These are phyloP conservation scores for Gasterosteus nipponicus DNA, from an alignment of 2,113 vertebrate genomes.

Conservation along the genomic window DNA sequence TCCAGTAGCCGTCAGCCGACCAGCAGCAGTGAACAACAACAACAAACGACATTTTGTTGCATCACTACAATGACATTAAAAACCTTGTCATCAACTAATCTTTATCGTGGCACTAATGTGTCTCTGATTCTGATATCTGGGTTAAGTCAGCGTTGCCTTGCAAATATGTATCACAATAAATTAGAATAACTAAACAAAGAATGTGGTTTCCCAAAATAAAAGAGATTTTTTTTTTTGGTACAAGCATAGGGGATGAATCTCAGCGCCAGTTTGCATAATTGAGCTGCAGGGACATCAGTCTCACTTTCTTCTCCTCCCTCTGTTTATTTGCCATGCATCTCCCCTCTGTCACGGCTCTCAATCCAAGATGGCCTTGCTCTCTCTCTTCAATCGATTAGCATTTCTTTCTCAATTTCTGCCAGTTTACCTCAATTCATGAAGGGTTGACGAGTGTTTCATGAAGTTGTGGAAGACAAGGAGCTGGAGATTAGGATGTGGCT, in stretches of 20 bases:
- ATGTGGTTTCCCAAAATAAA: not conserved
- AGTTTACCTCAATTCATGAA: not conserved
- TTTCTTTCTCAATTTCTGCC: conserved; percentile 7
- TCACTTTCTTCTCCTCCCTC: not conserved
- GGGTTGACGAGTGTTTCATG: not conserved
- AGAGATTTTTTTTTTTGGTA: not conserved
- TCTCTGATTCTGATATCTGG: too few species aligned
- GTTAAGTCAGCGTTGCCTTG: not conserved
- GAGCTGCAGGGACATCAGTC: conserved; percentile 11
- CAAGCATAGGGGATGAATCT: conserved; percentile 3
- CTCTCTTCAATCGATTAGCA: not conserved
- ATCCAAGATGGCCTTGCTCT: not conserved
- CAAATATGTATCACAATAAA: not conserved
- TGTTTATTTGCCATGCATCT: conserved; percentile 24
- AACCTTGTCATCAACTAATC: too few species aligned
- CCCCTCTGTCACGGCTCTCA: conserved; percentile 13
- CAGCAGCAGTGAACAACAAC: too few species aligned
- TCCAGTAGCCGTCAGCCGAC: too few species aligned
- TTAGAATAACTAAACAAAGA: not conserved
- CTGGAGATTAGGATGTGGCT: conserved; percentile 11
- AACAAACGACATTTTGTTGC: too few species aligned
- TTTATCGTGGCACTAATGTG: too few species aligned
- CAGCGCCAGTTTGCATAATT: conserved; percentile 34
- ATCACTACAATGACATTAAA: too few species aligned
- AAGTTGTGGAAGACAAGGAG: conserved; percentile 20